Evolutionary conservation across 2,888 invertebrate genomes (phyloP).

Genomic region (Ecliptopera silaceata): DNA sequence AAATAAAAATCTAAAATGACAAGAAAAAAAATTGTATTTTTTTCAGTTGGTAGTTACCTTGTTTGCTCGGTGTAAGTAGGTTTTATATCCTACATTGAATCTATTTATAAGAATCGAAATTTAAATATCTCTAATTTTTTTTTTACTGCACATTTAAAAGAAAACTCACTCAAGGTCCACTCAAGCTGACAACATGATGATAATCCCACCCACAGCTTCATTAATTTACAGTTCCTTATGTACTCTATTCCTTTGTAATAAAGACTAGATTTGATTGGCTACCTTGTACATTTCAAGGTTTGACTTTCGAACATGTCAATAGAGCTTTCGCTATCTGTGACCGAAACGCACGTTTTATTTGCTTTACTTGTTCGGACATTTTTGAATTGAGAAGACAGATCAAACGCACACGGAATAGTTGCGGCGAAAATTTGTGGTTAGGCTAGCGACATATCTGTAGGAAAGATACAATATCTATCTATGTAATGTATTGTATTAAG

Average conservation of each 20-base stretch:
- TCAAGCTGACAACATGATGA: conserved; percentile 68
- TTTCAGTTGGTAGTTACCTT: too few species aligned
- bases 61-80: too few species aligned
- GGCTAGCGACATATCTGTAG: too few species aligned
- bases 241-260: conserved; percentile 33
- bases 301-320: conserved; percentile 79
- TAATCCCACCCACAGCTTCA: conserved; percentile 58
- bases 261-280: conserved; percentile 41
- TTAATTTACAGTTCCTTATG: conserved; percentile 39
- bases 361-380: conserved; percentile 70
- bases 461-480: too few species aligned
- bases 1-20: too few species aligned
- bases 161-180: conserved; percentile 42
- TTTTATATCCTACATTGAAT: too few species aligned
- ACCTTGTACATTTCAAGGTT: conserved; percentile 40
- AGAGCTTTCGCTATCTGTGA: conserved; percentile 81
- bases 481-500: too few species aligned
- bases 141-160: neutral
- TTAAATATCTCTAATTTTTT: neutral
- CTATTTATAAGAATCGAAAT: too few species aligned
- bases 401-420: too few species aligned
- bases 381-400: conserved; percentile 51
- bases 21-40: too few species aligned
- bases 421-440: too few species aligned
- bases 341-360: conserved; percentile 69